Evolutionary conservation across 1,140 invertebrate genomes (phyloP).

Genomic region (Heliconius congener): DNA sequence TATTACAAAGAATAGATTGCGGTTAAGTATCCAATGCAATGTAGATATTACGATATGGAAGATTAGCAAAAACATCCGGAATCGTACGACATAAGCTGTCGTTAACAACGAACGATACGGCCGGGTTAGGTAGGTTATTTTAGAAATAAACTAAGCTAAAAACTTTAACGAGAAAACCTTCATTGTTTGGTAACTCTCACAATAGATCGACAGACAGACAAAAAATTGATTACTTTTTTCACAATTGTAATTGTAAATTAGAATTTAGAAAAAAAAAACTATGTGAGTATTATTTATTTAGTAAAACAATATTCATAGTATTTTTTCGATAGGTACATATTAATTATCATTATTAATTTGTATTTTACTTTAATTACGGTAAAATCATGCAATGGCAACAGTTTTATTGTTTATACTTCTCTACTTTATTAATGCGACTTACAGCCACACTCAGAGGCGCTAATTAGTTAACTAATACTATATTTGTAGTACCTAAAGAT

Average conservation of each 20-base stretch:
- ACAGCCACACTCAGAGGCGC: background rate
- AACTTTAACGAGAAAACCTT: constrained; percentile 5
- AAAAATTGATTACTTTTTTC: constrained; percentile 10
- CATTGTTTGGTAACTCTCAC: background rate
- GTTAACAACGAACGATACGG: background rate
- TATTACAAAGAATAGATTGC: background rate
- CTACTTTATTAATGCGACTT: background rate
- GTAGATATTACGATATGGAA: constrained; percentile 10
- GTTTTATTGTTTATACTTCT: background rate
- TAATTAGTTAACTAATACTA: background rate
- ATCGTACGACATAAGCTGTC: background rate
- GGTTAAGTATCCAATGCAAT: constrained; percentile 10
- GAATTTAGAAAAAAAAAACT: background rate
- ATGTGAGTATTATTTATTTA: background rate
- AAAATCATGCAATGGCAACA: background rate
- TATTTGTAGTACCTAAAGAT: no score
- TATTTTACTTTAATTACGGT: background rate
- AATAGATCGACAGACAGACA: background rate
- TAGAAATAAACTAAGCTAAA: constrained; percentile 8
- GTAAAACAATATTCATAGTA: background rate
- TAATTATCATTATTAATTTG: background rate
- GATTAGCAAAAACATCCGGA: constrained; percentile 10
- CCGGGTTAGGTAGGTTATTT: background rate
- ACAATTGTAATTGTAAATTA: background rate
- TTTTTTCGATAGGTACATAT: background rate